Evolutionary conservation across 2,113 vertebrate species (phyloP), one percentile per base, ranked within the genome.

Genomic region (Thymallus thymallus): DNA sequence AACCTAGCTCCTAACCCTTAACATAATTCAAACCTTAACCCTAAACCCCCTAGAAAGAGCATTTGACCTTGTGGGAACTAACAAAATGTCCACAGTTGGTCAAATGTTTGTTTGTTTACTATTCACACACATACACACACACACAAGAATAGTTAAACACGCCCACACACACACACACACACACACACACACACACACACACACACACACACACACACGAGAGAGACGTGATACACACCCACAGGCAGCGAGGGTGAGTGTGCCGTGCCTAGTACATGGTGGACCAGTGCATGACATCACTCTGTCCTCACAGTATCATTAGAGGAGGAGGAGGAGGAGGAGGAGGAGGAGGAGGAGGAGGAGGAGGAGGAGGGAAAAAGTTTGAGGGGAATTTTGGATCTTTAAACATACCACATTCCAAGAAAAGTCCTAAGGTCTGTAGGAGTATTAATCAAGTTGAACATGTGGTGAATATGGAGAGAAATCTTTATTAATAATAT

Each of bases 261-360:
- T 70, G 79, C 79, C 80, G 90, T 92, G 88, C 90, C 93, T 92
- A 91, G 93, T 79, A 93, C 91, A 82, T 82, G 61, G 79, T 68
- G 85, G 82, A 82, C 82, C 89, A 76, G 72, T 66, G 79, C 78
- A 87, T 92, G 85, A 92, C 85, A 88, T 89, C 90, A 90, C 80
- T 79, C 80, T 70, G 84, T 85, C 84, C 87, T 80, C 82, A 74
- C 71, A 20, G 84, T 80, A 91, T 86, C 84, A 82, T 87, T 90
- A 10, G n/a, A 4, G 0, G 14, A 55, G 48, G 48, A 51, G 48
- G 48, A 18, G 14, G 14, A 18, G 48, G 48, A 4, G 46, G 46
- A 13, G 1, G 45, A 48, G 45, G 45, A 12, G 46, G 46, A 48
- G 46, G 14, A 16, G 10, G 48, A 51, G 48, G 48, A 4, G 48